A percentile compares a stretch with the other conserved stretches of the same genome.
These are phyloP conservation scores for Sepioteuthis lessoniana DNA, from an alignment of 2,888 invertebrate species.

Conservation along the genomic window DNA sequence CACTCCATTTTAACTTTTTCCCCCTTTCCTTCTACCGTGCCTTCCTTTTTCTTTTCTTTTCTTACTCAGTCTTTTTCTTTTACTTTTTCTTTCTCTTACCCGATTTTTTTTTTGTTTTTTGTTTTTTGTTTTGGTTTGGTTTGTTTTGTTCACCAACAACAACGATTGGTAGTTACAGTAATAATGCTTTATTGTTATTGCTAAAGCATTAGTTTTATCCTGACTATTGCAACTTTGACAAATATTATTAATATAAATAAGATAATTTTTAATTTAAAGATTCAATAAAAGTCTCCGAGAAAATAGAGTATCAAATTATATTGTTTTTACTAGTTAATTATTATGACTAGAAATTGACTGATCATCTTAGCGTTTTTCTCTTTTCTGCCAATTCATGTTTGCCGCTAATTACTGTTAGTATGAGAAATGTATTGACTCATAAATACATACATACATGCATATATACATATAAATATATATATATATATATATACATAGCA, in stretches of 20 bases:
- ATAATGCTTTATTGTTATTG: neutral
- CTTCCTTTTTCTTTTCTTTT: neutral
- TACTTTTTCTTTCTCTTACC: neutral
- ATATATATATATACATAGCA: neutral
- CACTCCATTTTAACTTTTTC: neutral
- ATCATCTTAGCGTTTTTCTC: neutral
- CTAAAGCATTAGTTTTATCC: neutral
- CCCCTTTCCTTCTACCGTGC: neutral
- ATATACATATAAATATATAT: conserved; percentile 10
- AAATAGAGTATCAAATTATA: neutral
- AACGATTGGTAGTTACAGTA: neutral
- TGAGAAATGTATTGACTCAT: neutral
- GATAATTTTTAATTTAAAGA: neutral
- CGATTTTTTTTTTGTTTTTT: neutral
- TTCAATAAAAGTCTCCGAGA: neutral
- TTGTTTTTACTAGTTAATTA: neutral
- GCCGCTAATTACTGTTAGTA: neutral
- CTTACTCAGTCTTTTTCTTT: neutral
- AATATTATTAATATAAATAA: neutral
- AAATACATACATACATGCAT: neutral
- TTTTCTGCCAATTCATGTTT: neutral
- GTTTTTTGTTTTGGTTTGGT: neutral
- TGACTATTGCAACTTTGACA: neutral
- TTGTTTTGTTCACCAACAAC: neutral
- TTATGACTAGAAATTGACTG: neutral